Evolutionary conservation across 2,797 vertebrate species (phyloP).

Genomic region (Adrianichthys oophorus): DNA sequence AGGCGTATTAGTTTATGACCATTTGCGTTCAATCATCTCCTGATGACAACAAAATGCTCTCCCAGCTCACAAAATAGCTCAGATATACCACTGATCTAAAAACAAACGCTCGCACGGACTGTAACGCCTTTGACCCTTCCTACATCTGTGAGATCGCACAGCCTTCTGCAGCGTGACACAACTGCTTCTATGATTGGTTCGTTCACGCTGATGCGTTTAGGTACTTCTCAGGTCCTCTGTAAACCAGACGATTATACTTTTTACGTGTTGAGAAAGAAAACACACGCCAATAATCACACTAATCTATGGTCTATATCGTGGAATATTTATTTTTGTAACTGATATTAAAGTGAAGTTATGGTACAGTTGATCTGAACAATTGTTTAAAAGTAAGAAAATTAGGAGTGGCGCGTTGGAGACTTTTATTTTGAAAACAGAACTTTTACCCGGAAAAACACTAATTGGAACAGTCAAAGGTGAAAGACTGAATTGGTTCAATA

Average conservation of each 20-base stretch:
- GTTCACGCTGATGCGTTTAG: conserved; percentile 25
- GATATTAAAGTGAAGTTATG: accelerated
- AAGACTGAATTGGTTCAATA: background rate
- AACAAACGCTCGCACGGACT: accelerated
- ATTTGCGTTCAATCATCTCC: conserved; percentile 67
- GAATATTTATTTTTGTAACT: accelerated
- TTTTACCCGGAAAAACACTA: conserved; percentile 38
- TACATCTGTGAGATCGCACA: background rate
- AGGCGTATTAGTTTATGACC: conserved; percentile 62
- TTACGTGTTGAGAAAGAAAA: background rate
- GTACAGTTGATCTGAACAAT: accelerated
- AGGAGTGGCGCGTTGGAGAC: background rate
- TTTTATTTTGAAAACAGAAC: conserved; percentile 64
- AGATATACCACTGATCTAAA: conserved; percentile 15
- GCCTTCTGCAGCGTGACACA: background rate
- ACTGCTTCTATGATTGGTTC: conserved; percentile 42
- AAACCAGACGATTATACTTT: background rate
- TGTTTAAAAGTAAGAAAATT: background rate
- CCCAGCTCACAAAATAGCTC: conserved; percentile 24
- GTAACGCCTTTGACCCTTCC: background rate
- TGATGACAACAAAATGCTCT: conserved; percentile 58
- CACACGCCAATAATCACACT: accelerated
- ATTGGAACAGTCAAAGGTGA: conserved; percentile 11
- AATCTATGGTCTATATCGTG: accelerated
- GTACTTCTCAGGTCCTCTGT: background rate